A percentile compares a stretch with the other conserved stretches of the same genome.
Evolutionary conservation across 2,113 vertebrate species (phyloP).

Genomic region (Brienomyrus longianalis): DNA sequence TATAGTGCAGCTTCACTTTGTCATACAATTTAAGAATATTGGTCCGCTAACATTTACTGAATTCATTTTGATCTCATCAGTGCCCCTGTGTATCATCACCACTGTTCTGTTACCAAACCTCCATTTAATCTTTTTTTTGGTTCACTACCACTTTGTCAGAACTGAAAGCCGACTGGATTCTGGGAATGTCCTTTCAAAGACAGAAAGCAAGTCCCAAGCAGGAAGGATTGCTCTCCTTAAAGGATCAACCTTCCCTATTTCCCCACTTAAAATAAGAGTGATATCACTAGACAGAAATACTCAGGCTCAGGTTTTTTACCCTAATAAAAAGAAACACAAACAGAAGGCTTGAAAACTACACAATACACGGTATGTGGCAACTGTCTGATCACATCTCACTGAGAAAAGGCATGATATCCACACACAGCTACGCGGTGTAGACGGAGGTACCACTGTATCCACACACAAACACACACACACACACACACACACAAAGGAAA

Average conservation of each 20-base stretch:
- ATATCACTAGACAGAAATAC: background rate
- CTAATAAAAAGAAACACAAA: background rate
- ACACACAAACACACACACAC: background rate
- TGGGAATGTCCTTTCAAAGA: background rate
- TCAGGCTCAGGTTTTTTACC: background rate
- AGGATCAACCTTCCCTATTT: background rate
- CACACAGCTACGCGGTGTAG: background rate
- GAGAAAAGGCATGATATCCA: background rate
- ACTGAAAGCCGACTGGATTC: no score
- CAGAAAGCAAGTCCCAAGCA: background rate
- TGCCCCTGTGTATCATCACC: background rate
- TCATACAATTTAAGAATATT: background rate
- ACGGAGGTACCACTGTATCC: background rate
- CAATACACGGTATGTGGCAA: background rate
- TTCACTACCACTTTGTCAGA: background rate
- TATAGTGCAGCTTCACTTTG: background rate
- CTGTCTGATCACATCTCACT: background rate
- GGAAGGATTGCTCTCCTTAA: background rate
- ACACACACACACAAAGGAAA: no score
- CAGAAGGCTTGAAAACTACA: background rate
- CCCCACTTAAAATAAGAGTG: constrained; percentile 7
- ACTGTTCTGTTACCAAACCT: background rate
- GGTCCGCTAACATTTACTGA: background rate
- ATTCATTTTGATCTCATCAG: background rate
- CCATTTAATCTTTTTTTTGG: background rate